Percentiles rank a stretch among this genome's conserved stretches.
Conservation (phyloP, 2,888 invertebrate genomes). For the Xylocampa areola region DNA sequence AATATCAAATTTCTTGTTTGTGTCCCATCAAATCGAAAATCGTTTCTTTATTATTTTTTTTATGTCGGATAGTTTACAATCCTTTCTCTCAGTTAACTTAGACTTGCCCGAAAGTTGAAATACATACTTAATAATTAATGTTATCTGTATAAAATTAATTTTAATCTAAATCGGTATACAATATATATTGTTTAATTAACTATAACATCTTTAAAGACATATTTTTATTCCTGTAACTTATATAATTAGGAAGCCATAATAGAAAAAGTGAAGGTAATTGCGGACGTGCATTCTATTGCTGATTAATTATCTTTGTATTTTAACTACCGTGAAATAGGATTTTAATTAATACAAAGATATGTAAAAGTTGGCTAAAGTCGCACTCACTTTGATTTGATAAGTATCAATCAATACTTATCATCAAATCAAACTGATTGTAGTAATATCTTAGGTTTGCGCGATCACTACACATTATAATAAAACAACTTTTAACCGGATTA, state of each 20-base stretch:
- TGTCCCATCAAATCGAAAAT: conserved; percentile 36
- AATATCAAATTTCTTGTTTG: conserved; percentile 54
- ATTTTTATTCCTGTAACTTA: not conserved
- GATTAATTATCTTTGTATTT: not conserved
- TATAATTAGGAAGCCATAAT: not conserved
- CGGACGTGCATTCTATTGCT: not conserved
- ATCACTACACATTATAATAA: no score
- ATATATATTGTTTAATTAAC: not conserved
- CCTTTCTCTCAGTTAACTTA: not conserved
- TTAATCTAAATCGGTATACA: not conserved
- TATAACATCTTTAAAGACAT: not conserved
- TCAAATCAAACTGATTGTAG: no score
- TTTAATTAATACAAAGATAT: not conserved
- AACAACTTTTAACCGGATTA: no score
- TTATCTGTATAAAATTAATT: no score
- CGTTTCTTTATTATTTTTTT: conserved; percentile 5
- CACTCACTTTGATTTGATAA: no score
- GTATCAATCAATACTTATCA: no score
- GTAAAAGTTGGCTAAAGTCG: no score
- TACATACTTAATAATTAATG: not conserved
- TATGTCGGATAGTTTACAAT: not conserved
- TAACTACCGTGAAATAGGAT: not conserved
- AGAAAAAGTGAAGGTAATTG: not conserved
- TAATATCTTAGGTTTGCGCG: no score
- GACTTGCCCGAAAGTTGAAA: no score